Percentiles rank a stretch among this genome's conserved stretches.
Evolutionary conservation across 23 tunicate genomes (phyloP).

Genomic region (Styela plicata): DNA sequence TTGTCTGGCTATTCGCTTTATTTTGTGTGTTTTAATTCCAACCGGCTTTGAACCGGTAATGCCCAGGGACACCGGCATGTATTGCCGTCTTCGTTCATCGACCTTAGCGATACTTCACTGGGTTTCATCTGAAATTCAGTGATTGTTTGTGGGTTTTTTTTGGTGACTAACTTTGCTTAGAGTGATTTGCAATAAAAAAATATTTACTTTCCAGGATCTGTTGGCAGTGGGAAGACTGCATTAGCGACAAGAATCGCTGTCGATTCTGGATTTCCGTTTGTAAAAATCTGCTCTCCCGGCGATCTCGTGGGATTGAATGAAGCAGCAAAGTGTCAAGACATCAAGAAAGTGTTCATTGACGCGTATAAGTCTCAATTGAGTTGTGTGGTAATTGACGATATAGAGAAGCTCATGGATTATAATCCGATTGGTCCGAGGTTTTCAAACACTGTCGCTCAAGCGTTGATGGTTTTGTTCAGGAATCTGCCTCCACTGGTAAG

Average conservation of each 20-base stretch:
- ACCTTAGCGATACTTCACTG: no score
- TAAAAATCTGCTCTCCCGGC: conserved; percentile 76
- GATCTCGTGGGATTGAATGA: conserved; percentile 76
- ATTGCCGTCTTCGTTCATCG: no score
- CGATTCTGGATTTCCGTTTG: conserved; percentile 80
- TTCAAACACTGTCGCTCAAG: conserved; percentile 92
- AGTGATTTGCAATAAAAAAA: no score
- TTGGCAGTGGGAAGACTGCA: conserved; percentile 91
- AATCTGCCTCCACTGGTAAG: conserved; percentile 81
- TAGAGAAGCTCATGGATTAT: conserved; percentile 84
- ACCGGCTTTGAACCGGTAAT: no score
- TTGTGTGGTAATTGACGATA: conserved; percentile 91
- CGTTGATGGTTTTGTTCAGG: conserved; percentile 69
- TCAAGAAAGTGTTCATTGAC: conserved; percentile 83
- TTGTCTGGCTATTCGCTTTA: no score
- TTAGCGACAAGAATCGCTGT: conserved; percentile 87
- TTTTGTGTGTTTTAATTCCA: no score
- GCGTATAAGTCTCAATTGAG: conserved; percentile 90
- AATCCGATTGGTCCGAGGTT: conserved; percentile 94
- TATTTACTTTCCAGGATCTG: conserved; percentile 16
- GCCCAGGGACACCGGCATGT: no score
- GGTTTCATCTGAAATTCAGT: no score
- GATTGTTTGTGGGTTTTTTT: no score
- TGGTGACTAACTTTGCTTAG: no score
- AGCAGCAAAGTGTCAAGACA: conserved; percentile 82